Evolutionary conservation across 2,797 vertebrate species (phyloP).

Genomic region (Brachymystax lenok): DNA sequence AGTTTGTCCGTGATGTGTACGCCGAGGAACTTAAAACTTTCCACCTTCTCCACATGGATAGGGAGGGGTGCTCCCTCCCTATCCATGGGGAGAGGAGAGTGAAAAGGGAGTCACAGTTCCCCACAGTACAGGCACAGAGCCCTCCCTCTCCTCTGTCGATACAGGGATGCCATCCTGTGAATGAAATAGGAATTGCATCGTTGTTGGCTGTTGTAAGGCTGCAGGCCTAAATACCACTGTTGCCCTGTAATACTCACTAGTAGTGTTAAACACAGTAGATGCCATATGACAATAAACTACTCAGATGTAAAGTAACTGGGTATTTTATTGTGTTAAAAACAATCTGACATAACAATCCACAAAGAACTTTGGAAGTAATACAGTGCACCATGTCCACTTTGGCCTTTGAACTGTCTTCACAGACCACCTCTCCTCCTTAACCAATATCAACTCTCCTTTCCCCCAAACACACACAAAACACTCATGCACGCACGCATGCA

Average conservation of each 20-base stretch:
- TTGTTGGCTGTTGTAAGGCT: neutral
- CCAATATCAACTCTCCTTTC: slow-evolving; percentile 56
- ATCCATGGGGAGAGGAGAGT: too few relatives aligned
- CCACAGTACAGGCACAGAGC: too few relatives aligned
- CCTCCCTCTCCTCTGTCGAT: neutral
- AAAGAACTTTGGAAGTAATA: slow-evolving; percentile 72
- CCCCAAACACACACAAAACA: slow-evolving; percentile 22
- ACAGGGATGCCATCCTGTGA: slow-evolving; percentile 4
- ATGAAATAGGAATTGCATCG: neutral
- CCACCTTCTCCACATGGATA: too few relatives aligned
- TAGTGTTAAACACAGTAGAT: neutral
- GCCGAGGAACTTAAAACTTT: too few relatives aligned
- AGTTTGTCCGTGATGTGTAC: too few relatives aligned
- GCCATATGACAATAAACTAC: neutral
- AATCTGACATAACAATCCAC: slow-evolving; percentile 75
- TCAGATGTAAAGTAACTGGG: slow-evolving; percentile 60
- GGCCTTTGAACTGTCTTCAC: slow-evolving; percentile 66
- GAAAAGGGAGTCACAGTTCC: too few relatives aligned
- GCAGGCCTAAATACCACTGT: neutral
- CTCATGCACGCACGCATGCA: slow-evolving; percentile 10
- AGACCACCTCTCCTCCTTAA: slow-evolving; percentile 33
- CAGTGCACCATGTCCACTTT: slow-evolving; percentile 78
- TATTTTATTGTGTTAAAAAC: slow-evolving; percentile 83
- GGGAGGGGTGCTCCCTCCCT: too few relatives aligned
- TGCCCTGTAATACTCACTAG: neutral